Base-by-base conservation (phyloP, 1,140 invertebrate genomes). In the Adelges cooleyi region DNA sequence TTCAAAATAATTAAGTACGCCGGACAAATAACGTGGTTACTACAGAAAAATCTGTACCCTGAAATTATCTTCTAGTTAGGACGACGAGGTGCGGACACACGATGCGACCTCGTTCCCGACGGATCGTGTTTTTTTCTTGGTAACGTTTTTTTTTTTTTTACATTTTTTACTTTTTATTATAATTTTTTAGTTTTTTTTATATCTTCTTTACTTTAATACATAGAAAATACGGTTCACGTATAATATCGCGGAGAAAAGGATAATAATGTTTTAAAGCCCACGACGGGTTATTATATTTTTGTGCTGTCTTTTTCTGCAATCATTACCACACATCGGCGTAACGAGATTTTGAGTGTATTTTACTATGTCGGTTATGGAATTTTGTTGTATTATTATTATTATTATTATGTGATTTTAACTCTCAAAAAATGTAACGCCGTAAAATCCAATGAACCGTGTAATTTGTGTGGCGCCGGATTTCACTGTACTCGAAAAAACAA, bases 391-490 rank as follows among this genome's bases (percentile, higher is more conserved):
- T 33, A 33, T n/a, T n/a, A n/a, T n/a, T n/a, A n/a, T n/a, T n/a
- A 27, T 59, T 59, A 25, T 44, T n/a, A 40, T 54, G 22, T 40
- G 29, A 20, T 13, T 36, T 36, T 8, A 36, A 20, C 38, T 53
- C 22, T 13, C 18, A 11, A 29, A 48, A 62, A 29, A 29, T 46
- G 46, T 29, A 20, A 33, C 27, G 56, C 56, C 17, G 56, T 62
- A 33, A 48, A 62, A 48, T 15, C 25, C 42, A 62, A 62, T 22
- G 56, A 22, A 48, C 56, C 10, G 56, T 20, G 25, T 62, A 48
- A 62, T 33, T 46, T 42, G 18, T 46, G 38, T 13, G 56, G 56
- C 56, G 56, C 56, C 56, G 17, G 25, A 25, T 27, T 42, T 29
- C 18, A 22, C 36, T 11, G 25, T 17, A 10, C 20, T 20, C 29